phyloP scores from a whole-genome alignment of 2,797 vertebrate species.

The Microcaecilia unicolor region DNA sequence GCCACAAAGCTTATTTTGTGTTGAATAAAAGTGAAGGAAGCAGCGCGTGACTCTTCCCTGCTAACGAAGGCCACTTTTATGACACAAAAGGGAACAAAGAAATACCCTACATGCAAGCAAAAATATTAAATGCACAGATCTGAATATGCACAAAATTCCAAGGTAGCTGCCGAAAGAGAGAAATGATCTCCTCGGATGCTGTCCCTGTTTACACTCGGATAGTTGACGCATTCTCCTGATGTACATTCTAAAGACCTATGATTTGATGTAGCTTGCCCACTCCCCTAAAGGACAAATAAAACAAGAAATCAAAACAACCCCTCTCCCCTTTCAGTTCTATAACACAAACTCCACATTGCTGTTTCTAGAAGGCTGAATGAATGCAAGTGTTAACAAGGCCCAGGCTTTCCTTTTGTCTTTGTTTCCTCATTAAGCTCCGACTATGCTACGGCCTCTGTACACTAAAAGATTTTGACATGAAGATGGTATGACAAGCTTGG shows the following conservation, averaged over 20 bases:
- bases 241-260: no score
- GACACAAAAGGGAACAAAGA: not conserved
- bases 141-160: no score
- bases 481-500: conserved; percentile 79
- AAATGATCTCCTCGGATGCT: no score
- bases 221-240: no score
- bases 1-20: conserved; percentile 14
- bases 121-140: no score
- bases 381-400: conserved; percentile 61
- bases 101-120: not conserved
- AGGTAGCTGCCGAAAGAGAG: no score
- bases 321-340: no score
- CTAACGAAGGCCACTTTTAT: conserved; percentile 6
- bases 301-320: conserved; percentile 9
- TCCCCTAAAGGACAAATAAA: conserved; percentile 9
- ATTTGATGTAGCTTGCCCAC: conserved; percentile 25
- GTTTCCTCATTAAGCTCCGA: conserved; percentile 73
- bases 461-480: conserved; percentile 71
- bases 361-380: conserved; percentile 30
- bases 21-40: conserved; percentile 19
- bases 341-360: no score
- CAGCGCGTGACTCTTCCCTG: conserved; percentile 14
- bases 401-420: conserved; percentile 75
- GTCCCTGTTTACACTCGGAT: no score
- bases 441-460: conserved; percentile 28